Evolutionary conservation across 2,888 invertebrate species (phyloP).

Genomic region (Drosophila paracracens): DNA sequence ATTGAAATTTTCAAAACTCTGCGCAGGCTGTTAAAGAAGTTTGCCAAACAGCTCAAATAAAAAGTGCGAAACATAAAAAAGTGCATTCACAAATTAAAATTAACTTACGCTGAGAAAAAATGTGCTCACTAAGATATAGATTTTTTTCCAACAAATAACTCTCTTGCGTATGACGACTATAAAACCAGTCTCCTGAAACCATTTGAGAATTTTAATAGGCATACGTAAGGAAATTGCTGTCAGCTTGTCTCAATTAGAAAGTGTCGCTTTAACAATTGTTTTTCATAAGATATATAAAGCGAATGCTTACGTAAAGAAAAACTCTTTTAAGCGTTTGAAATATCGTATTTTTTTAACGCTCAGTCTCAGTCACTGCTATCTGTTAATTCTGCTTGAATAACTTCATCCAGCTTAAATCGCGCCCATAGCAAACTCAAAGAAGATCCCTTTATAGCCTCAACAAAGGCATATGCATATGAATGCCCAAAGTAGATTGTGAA

Average conservation of each 20-base stretch:
- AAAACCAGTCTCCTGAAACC: background rate
- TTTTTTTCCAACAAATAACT: background rate
- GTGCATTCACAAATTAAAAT: constrained; percentile 28
- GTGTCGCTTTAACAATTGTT: constrained; percentile 10
- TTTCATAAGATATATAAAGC: constrained; percentile 1
- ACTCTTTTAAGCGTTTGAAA: background rate
- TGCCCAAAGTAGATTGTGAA: constrained; percentile 17
- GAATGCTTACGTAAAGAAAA: constrained; percentile 2
- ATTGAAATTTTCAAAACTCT: constrained; percentile 52
- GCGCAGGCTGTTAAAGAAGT: constrained; percentile 20
- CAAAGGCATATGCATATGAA: constrained; percentile 48
- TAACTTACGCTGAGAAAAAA: constrained; percentile 1
- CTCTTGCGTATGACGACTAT: background rate
- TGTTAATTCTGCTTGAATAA: constrained; percentile 19
- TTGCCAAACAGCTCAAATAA: constrained; percentile 25
- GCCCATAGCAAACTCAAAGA: background rate
- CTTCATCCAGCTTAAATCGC: constrained; percentile 43
- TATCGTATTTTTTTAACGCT: background rate
- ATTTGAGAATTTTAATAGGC: background rate
- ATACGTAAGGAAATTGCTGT: background rate
- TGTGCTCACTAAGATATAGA: background rate
- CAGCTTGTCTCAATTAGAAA: constrained; percentile 20
- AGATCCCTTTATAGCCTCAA: constrained; percentile 15
- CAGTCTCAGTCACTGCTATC: constrained; percentile 7
- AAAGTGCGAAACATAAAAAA: constrained; percentile 11